Conservation (phyloP, 1,140 invertebrate species). For the Drosophila micromelanica region DNA sequence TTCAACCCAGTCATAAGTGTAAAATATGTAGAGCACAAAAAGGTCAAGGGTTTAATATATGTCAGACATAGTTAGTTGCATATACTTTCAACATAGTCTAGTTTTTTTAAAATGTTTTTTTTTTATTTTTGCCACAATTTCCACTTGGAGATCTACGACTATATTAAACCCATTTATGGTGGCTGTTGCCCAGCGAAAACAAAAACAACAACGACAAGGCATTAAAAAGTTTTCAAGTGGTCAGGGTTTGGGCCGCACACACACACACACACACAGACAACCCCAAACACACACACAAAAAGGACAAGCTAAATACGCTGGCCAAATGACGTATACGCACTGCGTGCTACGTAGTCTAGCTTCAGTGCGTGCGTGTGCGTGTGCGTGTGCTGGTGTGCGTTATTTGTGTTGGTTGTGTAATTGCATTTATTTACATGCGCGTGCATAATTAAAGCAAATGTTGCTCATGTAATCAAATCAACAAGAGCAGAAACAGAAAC, state of each 20-base stretch:
- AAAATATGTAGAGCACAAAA: not conserved
- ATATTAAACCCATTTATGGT: not conserved
- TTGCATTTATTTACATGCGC: slow-evolving; percentile 81
- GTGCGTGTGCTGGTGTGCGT: slow-evolving; percentile 5
- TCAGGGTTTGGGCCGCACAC: not conserved
- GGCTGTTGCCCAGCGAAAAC: not conserved
- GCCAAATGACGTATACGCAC: slow-evolving; percentile 71
- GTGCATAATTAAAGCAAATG: slow-evolving; percentile 79
- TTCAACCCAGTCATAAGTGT: not conserved
- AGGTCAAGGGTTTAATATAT: slow-evolving; percentile 14
- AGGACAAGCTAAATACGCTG: slow-evolving; percentile 44
- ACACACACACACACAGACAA: slow-evolving; percentile 19
- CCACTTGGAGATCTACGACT: not conserved
- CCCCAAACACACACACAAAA: slow-evolving; percentile 28
- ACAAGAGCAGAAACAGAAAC: slow-evolving; percentile 13
- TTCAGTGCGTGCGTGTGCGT: slow-evolving; percentile 7
- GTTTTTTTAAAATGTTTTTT: not conserved
- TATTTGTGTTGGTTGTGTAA: slow-evolving; percentile 54
- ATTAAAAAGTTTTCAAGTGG: slow-evolving; percentile 1
- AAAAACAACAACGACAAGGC: not conserved
- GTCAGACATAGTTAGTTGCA: slow-evolving; percentile 2
- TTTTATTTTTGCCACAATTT: not conserved
- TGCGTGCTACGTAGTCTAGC: slow-evolving; percentile 63
- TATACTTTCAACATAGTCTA: not conserved
- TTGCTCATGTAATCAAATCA: slow-evolving; percentile 78